Evolutionary conservation across 1,140 invertebrate genomes (phyloP), one percentile per base, ranked within the genome.

Genomic region (Eupeodes corollae): DNA sequence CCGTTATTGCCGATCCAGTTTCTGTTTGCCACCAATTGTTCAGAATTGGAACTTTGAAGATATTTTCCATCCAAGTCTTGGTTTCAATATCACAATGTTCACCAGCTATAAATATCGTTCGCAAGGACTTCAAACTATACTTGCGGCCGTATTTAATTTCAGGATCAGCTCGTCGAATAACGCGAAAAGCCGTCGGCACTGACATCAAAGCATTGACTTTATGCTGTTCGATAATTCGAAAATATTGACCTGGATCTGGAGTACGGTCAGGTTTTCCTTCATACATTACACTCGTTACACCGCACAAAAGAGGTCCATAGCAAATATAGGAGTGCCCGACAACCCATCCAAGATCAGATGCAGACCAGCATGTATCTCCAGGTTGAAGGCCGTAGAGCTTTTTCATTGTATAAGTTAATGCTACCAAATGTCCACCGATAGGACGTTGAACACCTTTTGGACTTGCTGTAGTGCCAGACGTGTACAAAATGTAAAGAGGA

Each of bases 11-110:
- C 51, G 90, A 90, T 0, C 91, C 91, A 0, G 88, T 90, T 72
- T 96, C 91, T 34, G 63, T 93, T 71, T 96, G 92, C 91, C 92
- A 97, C 91, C 91, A 97, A 63, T 96, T 85, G 67, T 97, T 94
- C 15, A 94, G 60, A 9, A 93, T 79, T 0, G 91, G 89, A 2
- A 88, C 86, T 50, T 83, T 77, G 56, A 95, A 88, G 10, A 76
- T 73, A 45, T 79, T 79, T 64, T 87, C 80, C 1, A 86, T 83
- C 91, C 91, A 97, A 6, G 71, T 55, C 75, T 91, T 84, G 0
- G 91, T 91, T 59, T 92, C 89, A 47, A 85, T 81, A 62, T 97
- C 92, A 64, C 91, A 92, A 59, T 93, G 89, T 67, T 97, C 92
- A 1, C 92, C 92, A 49, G 91, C 91, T 6, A 94, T 82, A 66